Percentiles rank a stretch among this genome's conserved stretches.
Conservation (phyloP, 2,113 vertebrate genomes). For the Dipodomys ordii region DNA sequence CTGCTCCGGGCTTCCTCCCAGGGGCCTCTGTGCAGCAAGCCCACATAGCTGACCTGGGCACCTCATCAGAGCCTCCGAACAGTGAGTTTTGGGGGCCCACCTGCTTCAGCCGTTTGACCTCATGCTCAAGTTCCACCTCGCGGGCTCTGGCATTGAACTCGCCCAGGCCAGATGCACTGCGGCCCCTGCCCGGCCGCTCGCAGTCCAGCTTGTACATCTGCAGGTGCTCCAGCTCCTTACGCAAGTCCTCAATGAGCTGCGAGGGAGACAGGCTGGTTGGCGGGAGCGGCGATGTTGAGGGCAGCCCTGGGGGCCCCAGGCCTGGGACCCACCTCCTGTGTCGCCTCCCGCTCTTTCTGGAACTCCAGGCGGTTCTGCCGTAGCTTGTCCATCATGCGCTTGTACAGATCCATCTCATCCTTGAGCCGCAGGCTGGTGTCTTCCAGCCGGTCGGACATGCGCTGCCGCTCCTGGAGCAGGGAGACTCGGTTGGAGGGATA, state of each 20-base stretch:
- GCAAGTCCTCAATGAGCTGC: slow-evolving; percentile 96
- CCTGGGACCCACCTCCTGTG: slow-evolving; percentile 91
- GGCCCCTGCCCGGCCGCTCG: slow-evolving; percentile 91
- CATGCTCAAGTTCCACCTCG: slow-evolving; percentile 96
- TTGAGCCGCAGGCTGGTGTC: slow-evolving; percentile 95
- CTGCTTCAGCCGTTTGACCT: slow-evolving; percentile 96
- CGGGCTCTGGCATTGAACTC: slow-evolving; percentile 93
- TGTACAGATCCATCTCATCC: slow-evolving; percentile 97
- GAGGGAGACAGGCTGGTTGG: neutral
- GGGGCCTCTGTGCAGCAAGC: neutral
- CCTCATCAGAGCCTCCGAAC: neutral
- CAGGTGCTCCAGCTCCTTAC: slow-evolving; percentile 96
- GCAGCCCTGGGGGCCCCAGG: rapidly evolving
- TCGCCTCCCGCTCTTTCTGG: slow-evolving; percentile 96
- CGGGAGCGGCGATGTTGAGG: rapidly evolving
- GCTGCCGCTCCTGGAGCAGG: slow-evolving; percentile 91
- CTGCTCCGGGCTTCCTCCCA: rapidly evolving
- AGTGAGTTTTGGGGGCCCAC: slow-evolving; percentile 80
- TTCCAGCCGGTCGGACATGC: slow-evolving; percentile 95
- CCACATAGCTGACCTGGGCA: rapidly evolving
- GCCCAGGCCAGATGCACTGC: slow-evolving; percentile 89
- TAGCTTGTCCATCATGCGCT: slow-evolving; percentile 98
- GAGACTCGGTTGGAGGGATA: neutral
- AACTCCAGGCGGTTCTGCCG: slow-evolving; percentile 94
- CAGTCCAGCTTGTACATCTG: slow-evolving; percentile 96